Evolutionary conservation across 2,888 invertebrate genomes (phyloP).

Genomic region (Dusona sp.): DNA sequence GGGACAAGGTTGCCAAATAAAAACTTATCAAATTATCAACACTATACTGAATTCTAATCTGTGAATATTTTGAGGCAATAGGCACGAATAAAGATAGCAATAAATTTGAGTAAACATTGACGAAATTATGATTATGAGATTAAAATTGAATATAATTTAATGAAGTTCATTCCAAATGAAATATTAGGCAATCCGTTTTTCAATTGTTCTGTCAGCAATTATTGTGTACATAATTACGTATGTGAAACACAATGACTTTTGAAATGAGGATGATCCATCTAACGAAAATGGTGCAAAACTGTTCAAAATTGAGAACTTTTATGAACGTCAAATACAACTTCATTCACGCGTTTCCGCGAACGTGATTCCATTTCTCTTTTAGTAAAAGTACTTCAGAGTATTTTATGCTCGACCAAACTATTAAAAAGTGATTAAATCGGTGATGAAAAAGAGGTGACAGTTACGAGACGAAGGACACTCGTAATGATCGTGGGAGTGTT

Average conservation of each 20-base stretch:
- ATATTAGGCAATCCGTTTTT: neutral
- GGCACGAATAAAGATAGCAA: neutral
- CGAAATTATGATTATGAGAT: neutral
- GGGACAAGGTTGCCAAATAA: neutral
- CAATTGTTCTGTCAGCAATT: neutral
- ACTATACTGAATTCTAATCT: neutral
- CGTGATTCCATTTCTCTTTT: neutral
- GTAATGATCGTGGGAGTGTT: conserved; percentile 11
- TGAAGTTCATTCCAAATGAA: neutral
- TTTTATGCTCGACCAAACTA: neutral
- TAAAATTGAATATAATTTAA: neutral
- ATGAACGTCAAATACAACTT: neutral
- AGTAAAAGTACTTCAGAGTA: neutral
- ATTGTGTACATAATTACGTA: neutral
- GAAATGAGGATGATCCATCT: neutral
- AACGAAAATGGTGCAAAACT: neutral
- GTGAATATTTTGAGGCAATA: neutral
- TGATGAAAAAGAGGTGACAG: conserved; percentile 42
- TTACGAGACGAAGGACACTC: conserved; percentile 3
- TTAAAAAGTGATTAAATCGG: conserved; percentile 42
- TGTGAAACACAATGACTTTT: neutral
- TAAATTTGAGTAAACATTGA: neutral
- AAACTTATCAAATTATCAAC: neutral
- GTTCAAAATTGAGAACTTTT: neutral
- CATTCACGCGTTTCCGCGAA: neutral